A percentile compares a stretch with the other conserved stretches of the same genome.
Evolutionary conservation across 2,797 vertebrate species (phyloP).

Genomic region (Dipus sagitta): DNA sequence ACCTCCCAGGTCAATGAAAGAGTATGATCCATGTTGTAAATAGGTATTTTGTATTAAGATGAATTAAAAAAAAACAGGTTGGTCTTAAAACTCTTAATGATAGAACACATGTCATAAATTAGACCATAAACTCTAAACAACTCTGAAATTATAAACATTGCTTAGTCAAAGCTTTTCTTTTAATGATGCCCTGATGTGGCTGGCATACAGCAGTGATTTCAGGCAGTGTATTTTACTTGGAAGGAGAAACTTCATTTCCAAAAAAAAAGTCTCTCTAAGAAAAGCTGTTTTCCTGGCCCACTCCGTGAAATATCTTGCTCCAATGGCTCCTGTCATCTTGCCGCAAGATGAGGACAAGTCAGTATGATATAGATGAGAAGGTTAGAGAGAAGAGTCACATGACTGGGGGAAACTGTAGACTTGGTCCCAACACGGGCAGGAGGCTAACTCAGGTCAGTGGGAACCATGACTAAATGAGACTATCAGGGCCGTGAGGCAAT

Average conservation of each 20-base stretch:
- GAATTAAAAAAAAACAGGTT: slow-evolving; percentile 72
- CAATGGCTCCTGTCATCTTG: not conserved
- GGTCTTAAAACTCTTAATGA: slow-evolving; percentile 81
- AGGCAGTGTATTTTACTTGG: slow-evolving; percentile 77
- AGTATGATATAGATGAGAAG: not conserved
- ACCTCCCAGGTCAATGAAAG: slow-evolving; percentile 76
- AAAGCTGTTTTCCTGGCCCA: slow-evolving; percentile 69
- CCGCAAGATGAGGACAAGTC: not conserved
- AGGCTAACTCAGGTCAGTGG: slow-evolving; percentile 50
- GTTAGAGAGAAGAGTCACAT: not conserved
- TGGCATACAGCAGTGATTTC: slow-evolving; percentile 71
- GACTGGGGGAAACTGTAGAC: slow-evolving; percentile 16
- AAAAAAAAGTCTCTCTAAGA: slow-evolving; percentile 76
- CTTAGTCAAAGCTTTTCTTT: slow-evolving; percentile 79
- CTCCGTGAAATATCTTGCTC: slow-evolving; percentile 51
- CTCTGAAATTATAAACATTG: slow-evolving; percentile 84
- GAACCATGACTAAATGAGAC: not conserved
- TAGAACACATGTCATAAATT: slow-evolving; percentile 84
- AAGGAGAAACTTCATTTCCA: slow-evolving; percentile 73
- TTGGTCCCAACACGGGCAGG: not conserved
- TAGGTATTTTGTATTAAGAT: slow-evolving; percentile 70
- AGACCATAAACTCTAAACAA: slow-evolving; percentile 77
- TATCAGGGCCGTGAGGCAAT: not conserved
- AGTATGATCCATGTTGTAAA: slow-evolving; percentile 61
- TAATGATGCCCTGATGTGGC: slow-evolving; percentile 79